A percentile compares a stretch with the other conserved stretches of the same genome.
phyloP scores from a whole-genome alignment of 2,888 invertebrate genomes.

The Ectemnius lituratus region DNA sequence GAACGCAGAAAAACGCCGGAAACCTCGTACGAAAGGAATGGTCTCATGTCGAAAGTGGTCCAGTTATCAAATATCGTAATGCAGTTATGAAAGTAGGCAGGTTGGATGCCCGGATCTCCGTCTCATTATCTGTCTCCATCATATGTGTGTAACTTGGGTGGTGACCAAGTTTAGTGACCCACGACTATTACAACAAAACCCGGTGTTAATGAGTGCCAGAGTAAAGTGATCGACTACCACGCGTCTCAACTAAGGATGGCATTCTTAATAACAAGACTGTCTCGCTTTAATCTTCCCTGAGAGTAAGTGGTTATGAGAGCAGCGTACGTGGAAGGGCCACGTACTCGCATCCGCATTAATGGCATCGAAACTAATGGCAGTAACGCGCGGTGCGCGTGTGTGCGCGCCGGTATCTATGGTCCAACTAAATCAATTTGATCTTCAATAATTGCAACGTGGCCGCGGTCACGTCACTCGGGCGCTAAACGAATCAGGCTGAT shows the following conservation, averaged over 20 bases:
- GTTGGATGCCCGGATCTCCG: constrained; percentile 58
- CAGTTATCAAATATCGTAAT: constrained; percentile 72
- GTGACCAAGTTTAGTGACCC: not conserved
- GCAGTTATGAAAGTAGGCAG: constrained; percentile 71
- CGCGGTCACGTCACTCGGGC: constrained; percentile 2
- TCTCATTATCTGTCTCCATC: constrained; percentile 35
- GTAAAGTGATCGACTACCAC: not conserved
- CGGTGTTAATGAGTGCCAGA: constrained; percentile 38
- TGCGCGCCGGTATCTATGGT: constrained; percentile 3
- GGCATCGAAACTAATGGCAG: constrained; percentile 1
- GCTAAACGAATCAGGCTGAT: constrained; percentile 1
- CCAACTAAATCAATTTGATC: constrained; percentile 1
- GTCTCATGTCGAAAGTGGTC: constrained; percentile 66
- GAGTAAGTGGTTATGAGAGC: constrained; percentile 17
- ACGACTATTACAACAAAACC: constrained; percentile 63
- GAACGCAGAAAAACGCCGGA: constrained; percentile 72
- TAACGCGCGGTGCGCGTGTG: not conserved
- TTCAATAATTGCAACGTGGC: not conserved
- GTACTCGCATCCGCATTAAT: not conserved
- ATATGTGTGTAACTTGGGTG: not conserved
- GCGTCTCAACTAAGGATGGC: not conserved
- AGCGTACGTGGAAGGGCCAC: constrained; percentile 15
- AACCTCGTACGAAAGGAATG: constrained; percentile 66
- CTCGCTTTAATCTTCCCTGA: no score
- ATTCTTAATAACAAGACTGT: no score